Base-by-base conservation (phyloP, 2,888 invertebrate genomes). In the Pseudococcus longispinus region DNA sequence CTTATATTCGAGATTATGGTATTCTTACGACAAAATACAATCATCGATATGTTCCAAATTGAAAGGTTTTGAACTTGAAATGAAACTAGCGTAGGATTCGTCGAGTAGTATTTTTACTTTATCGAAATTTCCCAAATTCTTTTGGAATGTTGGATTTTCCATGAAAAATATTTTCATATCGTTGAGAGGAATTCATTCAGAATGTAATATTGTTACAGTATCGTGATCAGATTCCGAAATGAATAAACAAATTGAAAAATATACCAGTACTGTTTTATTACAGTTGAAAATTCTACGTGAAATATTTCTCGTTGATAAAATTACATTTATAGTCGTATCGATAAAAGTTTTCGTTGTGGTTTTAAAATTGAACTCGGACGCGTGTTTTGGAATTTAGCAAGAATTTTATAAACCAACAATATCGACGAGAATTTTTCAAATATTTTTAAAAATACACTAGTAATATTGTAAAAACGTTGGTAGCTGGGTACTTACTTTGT, bases 181-280 rank as follows among this genome's bases (percentile, higher is more conserved):
- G 26, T 5, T 8, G 26, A 8, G 26, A 65, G 20, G 51, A 51
- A 51, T 51, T 51, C n/a, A n/a, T n/a, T 51, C n/a, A 8, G 8
- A 51, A 51, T n/a, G n/a, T 51, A 51, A 51, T 51, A 51, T 9
- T 26, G 37, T 6, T 37, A 26, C 26, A 11, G 20, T 26, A 65
- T 3, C 23, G 65, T 20, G 26, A 65, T 26, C 65, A 65, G 65
- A 65, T 65, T 65, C 26, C 65, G 3, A 37, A 37, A 37, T 6
- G 26, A 65, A 65, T 65, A 26, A 65, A 65, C 65, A n/a, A 51
- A 65, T 65, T 26, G 65, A 65, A 65, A 65, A 60, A 60, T 20
- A 55, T n/a, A 32, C 2, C 2, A 37, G 9, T 8, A 37, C 37
- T 15, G 65, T 26, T 65, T 65, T 26, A 65, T 65, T 65, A n/a